Evolutionary conservation across 2,888 invertebrate species (phyloP), one percentile per base, ranked within the genome.

Genomic region (Keiferia lycopersicella): DNA sequence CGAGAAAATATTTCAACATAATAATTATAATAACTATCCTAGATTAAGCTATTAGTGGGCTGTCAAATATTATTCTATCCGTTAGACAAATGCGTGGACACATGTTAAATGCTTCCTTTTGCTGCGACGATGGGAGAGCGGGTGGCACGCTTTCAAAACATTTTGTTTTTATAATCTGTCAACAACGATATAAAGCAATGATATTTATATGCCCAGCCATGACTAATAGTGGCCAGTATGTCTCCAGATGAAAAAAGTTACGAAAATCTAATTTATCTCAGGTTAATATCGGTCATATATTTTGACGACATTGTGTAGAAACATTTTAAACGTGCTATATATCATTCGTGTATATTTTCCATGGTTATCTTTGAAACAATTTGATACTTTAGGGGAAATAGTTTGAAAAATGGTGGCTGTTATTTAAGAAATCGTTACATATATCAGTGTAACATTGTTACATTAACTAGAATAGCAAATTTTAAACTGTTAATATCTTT

Each of bases 51-150:
- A 68, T 69, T 69, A 70, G 51, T 20, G 14, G 20, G 22, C 61
- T 65, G 67, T 69, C 70, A 69, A 70, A 66, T 59, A 57, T 64
- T 64, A 66, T 63, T 63, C 30, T 50, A 50, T 38, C 39, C 18
- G 6, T 2, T 61, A 64, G 64, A 66, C 41, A 56, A 56, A 63
- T 68, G 65, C 48, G 61, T 1, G 20, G 51, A 64, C 65, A 64
- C 64, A 56, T 64, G 67, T 68, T 62, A 53, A 67, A 67, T 70
- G 66, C 67, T 70, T 73, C 66, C 61, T 62, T 61, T 63, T 75
- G 73, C 74, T 74, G 72, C 71, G 73, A 75, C 70, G 71, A 69
- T 65, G 63, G 70, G 45, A 26, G 12, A 53, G n/a, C 66, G 48
- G 48, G 53, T 30, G 68, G 66, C 65, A 67, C 67, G 65, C 45